Evolutionary conservation across 92 coral and sea anemone species (phyloP).

Genomic region (Heteractis magnifica): DNA sequence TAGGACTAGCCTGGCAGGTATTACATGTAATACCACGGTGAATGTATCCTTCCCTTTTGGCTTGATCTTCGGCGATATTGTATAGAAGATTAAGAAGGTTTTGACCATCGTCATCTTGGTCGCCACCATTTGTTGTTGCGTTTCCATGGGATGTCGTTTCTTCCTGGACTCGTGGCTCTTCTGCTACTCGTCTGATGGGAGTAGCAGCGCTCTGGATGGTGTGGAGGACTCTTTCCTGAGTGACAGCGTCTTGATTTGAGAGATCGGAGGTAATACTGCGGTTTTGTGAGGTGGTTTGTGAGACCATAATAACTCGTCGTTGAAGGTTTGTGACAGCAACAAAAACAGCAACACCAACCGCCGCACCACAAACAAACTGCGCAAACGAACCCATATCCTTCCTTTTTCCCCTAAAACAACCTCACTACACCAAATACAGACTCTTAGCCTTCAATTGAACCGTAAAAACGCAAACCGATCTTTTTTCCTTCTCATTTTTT

Average conservation of each 20-base stretch:
- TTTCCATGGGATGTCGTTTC: background rate
- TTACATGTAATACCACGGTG: slow-evolving; percentile 99
- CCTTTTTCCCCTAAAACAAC: background rate
- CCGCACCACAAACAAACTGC: slow-evolving; percentile 91
- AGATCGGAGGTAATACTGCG: background rate
- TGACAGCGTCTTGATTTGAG: background rate
- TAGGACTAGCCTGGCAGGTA: slow-evolving; percentile 87
- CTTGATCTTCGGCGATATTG: slow-evolving; percentile 92
- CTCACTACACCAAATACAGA: slow-evolving; percentile 3
- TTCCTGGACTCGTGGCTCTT: slow-evolving; percentile 3
- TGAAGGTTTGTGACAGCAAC: slow-evolving; percentile 65
- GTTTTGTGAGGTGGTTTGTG: background rate
- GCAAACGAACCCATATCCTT: slow-evolving; percentile 66
- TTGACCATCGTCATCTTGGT: slow-evolving; percentile 57
- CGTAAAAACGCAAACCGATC: background rate
- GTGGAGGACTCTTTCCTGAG: slow-evolving; percentile 52
- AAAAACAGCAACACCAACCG: slow-evolving; percentile 85
- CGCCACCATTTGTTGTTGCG: slow-evolving; percentile 24
- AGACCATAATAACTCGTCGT: slow-evolving; percentile 22
- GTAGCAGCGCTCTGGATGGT: slow-evolving; percentile 79
- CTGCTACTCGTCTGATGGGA: slow-evolving; percentile 46
- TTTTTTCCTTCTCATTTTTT: slow-evolving; percentile 15
- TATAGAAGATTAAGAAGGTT: slow-evolving; percentile 75
- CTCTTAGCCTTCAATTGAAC: background rate
- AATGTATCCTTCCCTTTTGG: slow-evolving; percentile 80